Evolutionary conservation across 2,113 vertebrate species (phyloP).

Genomic region (Colinus virginianus): DNA sequence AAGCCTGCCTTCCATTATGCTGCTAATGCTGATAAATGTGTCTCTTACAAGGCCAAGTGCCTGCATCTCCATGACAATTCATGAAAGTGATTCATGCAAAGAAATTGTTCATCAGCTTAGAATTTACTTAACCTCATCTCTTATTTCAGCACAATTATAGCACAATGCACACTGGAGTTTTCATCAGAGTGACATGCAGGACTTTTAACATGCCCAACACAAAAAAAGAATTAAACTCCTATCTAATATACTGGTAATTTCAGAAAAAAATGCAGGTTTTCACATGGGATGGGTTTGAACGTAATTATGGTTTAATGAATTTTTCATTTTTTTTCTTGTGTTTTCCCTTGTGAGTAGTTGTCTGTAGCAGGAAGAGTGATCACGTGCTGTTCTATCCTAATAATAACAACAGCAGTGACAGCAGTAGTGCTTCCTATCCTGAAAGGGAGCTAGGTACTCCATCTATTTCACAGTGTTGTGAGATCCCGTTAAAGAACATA

Average conservation of each 20-base stretch:
- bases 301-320: background rate
- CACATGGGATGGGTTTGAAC: background rate
- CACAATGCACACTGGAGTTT: constrained; percentile 32
- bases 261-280: background rate
- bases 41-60: constrained; percentile 10
- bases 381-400: background rate
- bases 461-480: background rate
- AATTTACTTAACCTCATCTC: constrained; percentile 53
- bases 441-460: background rate
- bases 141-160: constrained; percentile 46
- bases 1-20: constrained; percentile 41
- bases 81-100: constrained; percentile 50
- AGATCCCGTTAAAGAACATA: background rate
- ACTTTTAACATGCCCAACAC: background rate
- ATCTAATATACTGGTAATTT: background rate
- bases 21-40: constrained; percentile 30
- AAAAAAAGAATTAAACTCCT: background rate
- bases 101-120: constrained; percentile 43
- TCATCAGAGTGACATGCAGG: background rate
- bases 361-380: background rate
- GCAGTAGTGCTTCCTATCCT: background rate
- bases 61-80: constrained; percentile 56
- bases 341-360: constrained; percentile 11
- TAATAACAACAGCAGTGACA: background rate
- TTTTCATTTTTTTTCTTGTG: background rate